Percentiles rank a stretch among this genome's conserved stretches.
Conservation (phyloP, 1,140 invertebrate species). For the Magallana gigas region DNA sequence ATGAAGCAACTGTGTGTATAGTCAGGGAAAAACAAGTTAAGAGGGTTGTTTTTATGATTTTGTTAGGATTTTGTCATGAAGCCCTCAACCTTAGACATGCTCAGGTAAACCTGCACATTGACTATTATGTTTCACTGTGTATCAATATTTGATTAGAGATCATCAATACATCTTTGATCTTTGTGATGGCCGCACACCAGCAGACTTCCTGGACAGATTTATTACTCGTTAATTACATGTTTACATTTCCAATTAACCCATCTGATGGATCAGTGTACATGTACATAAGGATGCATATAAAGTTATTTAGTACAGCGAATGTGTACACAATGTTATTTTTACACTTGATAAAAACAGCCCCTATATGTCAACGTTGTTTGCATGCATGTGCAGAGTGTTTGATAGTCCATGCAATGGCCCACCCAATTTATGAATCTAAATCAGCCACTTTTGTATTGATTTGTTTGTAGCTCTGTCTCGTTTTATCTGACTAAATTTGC, state of each 20-base stretch:
- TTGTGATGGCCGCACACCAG: conserved; percentile 17
- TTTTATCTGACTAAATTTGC: not conserved
- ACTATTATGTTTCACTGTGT: not conserved
- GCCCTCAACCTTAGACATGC: not conserved
- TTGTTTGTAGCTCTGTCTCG: not conserved
- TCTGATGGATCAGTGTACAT: not conserved
- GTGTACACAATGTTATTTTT: no score
- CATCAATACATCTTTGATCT: not conserved
- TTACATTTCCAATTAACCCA: conserved; percentile 20
- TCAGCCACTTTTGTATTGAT: not conserved
- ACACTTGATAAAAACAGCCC: not conserved
- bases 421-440: conserved; percentile 3
- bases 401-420: not conserved
- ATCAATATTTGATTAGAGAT: not conserved
- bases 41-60: conserved; percentile 18
- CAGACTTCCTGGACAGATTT: conserved; percentile 14
- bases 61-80: conserved; percentile 11
- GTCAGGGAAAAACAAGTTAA: not conserved
- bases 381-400: not conserved
- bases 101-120: not conserved
- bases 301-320: no score
- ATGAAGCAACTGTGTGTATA: no score
- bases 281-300: no score
- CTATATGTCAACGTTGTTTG: not conserved
- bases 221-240: conserved; percentile 8